Percentiles rank a stretch among this genome's conserved stretches.
These are phyloP conservation scores for Poecilia gillii DNA, from an alignment of 2,797 vertebrate species.

Conservation along the genomic window DNA sequence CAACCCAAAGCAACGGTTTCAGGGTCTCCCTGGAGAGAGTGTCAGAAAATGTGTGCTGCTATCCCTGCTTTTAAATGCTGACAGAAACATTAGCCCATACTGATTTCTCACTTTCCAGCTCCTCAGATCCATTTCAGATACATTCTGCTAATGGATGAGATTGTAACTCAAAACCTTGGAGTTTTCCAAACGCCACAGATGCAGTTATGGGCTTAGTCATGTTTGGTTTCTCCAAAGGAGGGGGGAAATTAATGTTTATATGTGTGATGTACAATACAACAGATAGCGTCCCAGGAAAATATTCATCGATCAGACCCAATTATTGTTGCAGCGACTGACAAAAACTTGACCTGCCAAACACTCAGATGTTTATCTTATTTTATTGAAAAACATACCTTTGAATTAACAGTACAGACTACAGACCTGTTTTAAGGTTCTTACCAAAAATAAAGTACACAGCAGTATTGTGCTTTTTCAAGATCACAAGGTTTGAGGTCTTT, in stretches of 20 bases:
- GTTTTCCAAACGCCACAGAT: background rate
- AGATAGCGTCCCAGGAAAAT: background rate
- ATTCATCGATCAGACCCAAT: too few relatives aligned
- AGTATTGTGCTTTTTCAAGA: too few relatives aligned
- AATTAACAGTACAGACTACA: too few relatives aligned
- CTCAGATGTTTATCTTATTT: too few relatives aligned
- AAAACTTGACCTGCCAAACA: too few relatives aligned
- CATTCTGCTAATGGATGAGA: background rate
- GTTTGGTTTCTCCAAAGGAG: background rate
- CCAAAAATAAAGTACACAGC: too few relatives aligned
- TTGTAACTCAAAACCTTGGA: background rate
- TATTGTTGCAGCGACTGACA: too few relatives aligned
- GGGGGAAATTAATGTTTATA: background rate
- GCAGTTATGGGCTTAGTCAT: background rate
- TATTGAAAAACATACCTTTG: too few relatives aligned
- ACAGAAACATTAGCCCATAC: background rate
- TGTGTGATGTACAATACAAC: background rate
- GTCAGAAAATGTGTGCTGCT: slow-evolving; percentile 6
- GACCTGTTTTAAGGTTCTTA: too few relatives aligned
- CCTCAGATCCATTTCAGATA: slow-evolving; percentile 2
- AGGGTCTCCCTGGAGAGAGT: slow-evolving; percentile 2
- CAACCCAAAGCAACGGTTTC: slow-evolving; percentile 4
- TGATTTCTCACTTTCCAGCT: slow-evolving; percentile 7
- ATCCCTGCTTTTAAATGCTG: slow-evolving; percentile 9
- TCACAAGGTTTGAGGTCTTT: too few relatives aligned